Conservation (phyloP, 2,797 vertebrate species). For the Falco naumanni region DNA sequence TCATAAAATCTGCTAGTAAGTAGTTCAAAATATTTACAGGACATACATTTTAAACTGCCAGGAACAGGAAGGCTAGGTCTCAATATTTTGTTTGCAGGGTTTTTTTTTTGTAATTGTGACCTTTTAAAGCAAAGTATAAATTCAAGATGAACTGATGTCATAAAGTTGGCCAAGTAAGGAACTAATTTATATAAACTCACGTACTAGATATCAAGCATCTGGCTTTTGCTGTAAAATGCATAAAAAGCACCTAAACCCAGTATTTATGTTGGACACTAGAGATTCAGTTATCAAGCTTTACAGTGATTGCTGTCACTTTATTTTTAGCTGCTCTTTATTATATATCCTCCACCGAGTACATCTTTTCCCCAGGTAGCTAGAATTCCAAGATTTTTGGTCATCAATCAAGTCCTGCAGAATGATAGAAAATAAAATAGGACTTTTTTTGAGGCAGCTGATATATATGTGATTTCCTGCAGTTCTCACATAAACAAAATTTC, state of each 20-base stretch:
- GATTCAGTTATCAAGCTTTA: constrained; percentile 56
- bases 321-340: constrained; percentile 59
- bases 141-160: constrained; percentile 35
- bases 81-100: neutral
- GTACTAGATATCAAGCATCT: constrained; percentile 47
- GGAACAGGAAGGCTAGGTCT: neutral
- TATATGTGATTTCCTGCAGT: constrained; percentile 26
- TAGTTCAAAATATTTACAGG: neutral
- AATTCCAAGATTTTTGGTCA: constrained; percentile 42
- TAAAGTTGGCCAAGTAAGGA: constrained; percentile 37
- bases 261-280: constrained; percentile 59
- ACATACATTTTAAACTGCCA: neutral
- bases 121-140: constrained; percentile 22
- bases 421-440: constrained; percentile 40
- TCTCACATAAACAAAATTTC: neutral
- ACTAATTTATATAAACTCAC: constrained; percentile 62
- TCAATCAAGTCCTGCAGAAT: constrained; percentile 11
- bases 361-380: constrained; percentile 38
- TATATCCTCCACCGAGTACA: neutral
- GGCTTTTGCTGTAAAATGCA: constrained; percentile 41
- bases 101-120: neutral
- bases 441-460: neutral
- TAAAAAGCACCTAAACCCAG: constrained; percentile 16
- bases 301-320: constrained; percentile 54
- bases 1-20: neutral